Conservation (phyloP, 2,888 invertebrate genomes). For the Drosophila emarginata region DNA sequence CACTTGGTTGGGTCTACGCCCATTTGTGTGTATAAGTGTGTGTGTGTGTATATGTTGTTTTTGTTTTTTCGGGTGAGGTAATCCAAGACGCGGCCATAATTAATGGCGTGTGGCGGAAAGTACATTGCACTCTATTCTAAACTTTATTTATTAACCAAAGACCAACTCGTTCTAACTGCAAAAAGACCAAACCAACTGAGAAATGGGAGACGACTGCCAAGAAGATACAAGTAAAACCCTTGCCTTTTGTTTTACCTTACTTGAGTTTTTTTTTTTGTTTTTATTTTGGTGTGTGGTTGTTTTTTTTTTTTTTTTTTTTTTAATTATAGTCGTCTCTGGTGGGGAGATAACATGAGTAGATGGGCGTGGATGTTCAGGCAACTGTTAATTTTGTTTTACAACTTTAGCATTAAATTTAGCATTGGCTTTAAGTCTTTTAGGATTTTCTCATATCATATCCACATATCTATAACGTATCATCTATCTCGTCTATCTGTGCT, state of each 20-base stretch:
- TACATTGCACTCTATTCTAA: constrained; percentile 65
- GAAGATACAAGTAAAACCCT: constrained; percentile 34
- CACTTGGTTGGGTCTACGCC: not conserved
- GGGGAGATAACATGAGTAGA: constrained; percentile 4
- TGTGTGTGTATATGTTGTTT: not conserved
- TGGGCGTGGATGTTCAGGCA: constrained; percentile 62
- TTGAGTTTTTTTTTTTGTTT: not conserved
- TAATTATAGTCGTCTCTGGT: constrained; percentile 61
- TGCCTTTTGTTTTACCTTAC: constrained; percentile 26
- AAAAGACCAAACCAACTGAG: constrained; percentile 34
- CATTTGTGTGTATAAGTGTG: not conserved
- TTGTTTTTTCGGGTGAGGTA: constrained; percentile 12
- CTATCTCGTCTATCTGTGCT: constrained; percentile 31
- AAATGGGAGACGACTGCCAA: constrained; percentile 15
- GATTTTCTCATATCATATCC: constrained; percentile 25
- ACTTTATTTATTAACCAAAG: constrained; percentile 44
- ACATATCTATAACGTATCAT: constrained; percentile 60
- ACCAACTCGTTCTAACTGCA: constrained; percentile 59
- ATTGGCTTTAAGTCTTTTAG: constrained; percentile 24
- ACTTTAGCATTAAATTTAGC: constrained; percentile 33
- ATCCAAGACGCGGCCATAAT: constrained; percentile 59
- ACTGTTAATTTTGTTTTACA: constrained; percentile 76
- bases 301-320: constrained; percentile 41
- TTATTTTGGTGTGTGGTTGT: constrained; percentile 36
- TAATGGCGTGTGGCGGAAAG: constrained; percentile 75